Evolutionary conservation across 2,888 invertebrate genomes (phyloP).

Genomic region (Helleia helle): DNA sequence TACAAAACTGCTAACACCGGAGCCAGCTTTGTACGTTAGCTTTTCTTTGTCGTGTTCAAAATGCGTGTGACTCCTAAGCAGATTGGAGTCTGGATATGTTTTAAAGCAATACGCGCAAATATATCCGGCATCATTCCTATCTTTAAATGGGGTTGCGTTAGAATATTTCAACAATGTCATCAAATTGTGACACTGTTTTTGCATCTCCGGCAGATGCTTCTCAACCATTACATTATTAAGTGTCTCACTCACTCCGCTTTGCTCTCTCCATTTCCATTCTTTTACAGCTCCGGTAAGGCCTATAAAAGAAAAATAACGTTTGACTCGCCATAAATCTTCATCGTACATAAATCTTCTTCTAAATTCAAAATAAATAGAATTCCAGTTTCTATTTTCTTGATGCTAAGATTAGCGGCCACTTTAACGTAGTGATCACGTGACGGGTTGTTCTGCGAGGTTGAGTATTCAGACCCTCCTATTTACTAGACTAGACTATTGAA

Average conservation of each 20-base stretch:
- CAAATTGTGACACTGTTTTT: conserved; percentile 63
- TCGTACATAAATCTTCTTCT: conserved; percentile 11
- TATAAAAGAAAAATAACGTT: conserved; percentile 66
- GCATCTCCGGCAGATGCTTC: conserved; percentile 49
- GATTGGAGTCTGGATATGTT: conserved; percentile 45
- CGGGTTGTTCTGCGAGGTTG: too few species aligned
- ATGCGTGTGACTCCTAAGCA: conserved; percentile 45
- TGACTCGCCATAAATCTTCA: conserved; percentile 21
- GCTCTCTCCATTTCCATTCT: conserved; percentile 48
- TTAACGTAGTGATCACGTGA: too few species aligned
- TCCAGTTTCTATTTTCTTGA: not conserved
- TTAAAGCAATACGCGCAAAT: conserved; percentile 61
- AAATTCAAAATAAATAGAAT: not conserved
- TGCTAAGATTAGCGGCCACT: too few species aligned
- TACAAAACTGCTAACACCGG: conserved; percentile 54
- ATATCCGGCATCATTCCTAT: conserved; percentile 58
- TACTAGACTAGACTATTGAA: too few species aligned
- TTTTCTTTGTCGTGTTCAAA: conserved; percentile 49
- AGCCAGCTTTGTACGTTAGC: conserved; percentile 50
- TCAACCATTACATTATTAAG: conserved; percentile 35
- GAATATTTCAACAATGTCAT: conserved; percentile 51
- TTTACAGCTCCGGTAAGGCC: conserved; percentile 53
- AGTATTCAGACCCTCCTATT: too few species aligned
- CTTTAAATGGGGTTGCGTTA: conserved; percentile 60
- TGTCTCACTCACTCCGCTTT: conserved; percentile 30